Conservation (phyloP, 2,888 invertebrate species). For the Invenusta paracnida region DNA sequence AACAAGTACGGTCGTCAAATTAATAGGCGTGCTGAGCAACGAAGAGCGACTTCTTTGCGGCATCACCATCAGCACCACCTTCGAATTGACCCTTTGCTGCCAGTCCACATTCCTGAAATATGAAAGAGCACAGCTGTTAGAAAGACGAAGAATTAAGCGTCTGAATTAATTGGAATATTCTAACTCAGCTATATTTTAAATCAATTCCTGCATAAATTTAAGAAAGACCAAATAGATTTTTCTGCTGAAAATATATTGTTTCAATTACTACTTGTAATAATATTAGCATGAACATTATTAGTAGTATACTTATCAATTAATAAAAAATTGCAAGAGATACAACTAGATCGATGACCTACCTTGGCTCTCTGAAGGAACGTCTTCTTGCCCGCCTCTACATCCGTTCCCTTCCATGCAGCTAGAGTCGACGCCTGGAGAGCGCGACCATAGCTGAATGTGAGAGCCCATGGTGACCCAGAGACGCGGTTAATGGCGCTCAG, state of each 20-base stretch:
- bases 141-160: too few species aligned
- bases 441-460: constrained; percentile 95
- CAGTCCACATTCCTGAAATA: constrained; percentile 14
- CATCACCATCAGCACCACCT: not conserved
- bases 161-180: too few species aligned
- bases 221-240: too few species aligned
- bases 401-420: constrained; percentile 78
- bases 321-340: not conserved
- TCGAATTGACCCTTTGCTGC: not conserved
- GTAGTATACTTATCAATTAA: not conserved
- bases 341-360: too few species aligned
- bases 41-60: not conserved
- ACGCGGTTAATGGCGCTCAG: constrained; percentile 86
- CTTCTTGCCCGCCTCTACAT: not conserved
- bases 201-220: too few species aligned
- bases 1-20: too few species aligned
- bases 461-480: constrained; percentile 79
- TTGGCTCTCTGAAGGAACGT: not conserved
- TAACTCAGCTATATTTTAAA: not conserved
- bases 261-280: not conserved
- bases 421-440: constrained; percentile 92
- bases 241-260: too few species aligned
- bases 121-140: too few species aligned
- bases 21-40: constrained; percentile 14
- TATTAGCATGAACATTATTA: not conserved